phyloP scores from a whole-genome alignment of 2,113 vertebrate genomes.

The Melospiza georgiana region DNA sequence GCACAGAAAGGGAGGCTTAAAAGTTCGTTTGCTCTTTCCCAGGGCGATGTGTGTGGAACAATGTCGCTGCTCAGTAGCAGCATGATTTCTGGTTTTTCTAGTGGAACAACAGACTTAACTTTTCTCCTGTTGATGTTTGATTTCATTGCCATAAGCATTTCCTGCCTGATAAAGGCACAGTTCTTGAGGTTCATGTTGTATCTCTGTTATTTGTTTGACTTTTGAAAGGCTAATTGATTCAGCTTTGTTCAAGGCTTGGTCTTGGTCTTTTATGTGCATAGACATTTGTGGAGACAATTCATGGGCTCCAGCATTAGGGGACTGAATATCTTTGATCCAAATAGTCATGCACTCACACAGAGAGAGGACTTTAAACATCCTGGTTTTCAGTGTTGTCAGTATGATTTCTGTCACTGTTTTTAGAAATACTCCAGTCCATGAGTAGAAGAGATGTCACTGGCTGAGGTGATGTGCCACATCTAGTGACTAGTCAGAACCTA shows the following conservation, averaged over 20 bases:
- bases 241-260: neutral
- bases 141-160: neutral
- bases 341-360: neutral
- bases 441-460: neutral
- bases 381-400: neutral
- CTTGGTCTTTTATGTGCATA: neutral
- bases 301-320: neutral
- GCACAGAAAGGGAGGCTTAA: neutral
- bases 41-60: rapidly evolving
- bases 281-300: neutral
- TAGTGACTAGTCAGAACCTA: neutral
- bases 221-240: neutral
- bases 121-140: neutral
- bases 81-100: neutral
- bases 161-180: neutral
- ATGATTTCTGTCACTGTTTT: neutral
- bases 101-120: neutral
- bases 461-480: neutral
- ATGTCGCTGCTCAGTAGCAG: neutral
- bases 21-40: neutral
- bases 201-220: neutral
- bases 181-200: neutral
- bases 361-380: neutral
- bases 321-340: neutral
- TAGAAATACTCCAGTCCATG: neutral